Evolutionary conservation across 2,113 vertebrate genomes (phyloP), one percentile per base, ranked within the genome.

Genomic region (Morone saxatilis): DNA sequence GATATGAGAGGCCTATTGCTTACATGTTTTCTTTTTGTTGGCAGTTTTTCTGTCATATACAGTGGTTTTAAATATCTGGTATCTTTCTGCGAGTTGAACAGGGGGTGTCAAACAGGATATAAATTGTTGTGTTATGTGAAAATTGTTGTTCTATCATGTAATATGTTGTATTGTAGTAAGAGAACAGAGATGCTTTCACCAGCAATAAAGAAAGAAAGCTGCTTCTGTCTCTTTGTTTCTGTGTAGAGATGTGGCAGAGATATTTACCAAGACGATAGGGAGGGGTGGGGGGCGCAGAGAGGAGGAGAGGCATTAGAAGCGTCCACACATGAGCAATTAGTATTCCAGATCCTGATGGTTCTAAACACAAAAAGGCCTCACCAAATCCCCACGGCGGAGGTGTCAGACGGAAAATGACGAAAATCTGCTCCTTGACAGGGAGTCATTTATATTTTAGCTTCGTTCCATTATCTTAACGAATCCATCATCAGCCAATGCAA

Each of bases 401-500:
- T 98, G 97, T 97, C 97, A 98, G 96, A 96, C 96, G 96, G 96
- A 98, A 97, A 97, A 97, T 97, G 95, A 98, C 97, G 96, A 98
- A 98, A 99, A 99, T 98, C 97, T 98, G 97, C 96, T 98, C 97
- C 97, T 99, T 99, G 98, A 99, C 98, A 99, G 98, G 95, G 96
- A 99, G 97, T 99, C 98, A 99, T 99, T 99, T 99, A 99, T 99
- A 99, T 99, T 99, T 99, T 99, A 99, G 97, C 97, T 99, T 96
- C 97, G 97, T 99, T 98, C 98, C 98, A 99, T 99, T 99, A 99
- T 99, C 98, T 98, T 99, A 99, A 99, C 98, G 97, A 99, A 99
- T 97, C 97, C 98, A 99, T 99, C 98, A 99, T 99, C 98, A 99
- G 97, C 97, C 98, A 98, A 99, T 99, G 98, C 97, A 99, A 99